Conservation (phyloP, 2,797 vertebrate genomes). For the Alcedo quadribrachys region DNA sequence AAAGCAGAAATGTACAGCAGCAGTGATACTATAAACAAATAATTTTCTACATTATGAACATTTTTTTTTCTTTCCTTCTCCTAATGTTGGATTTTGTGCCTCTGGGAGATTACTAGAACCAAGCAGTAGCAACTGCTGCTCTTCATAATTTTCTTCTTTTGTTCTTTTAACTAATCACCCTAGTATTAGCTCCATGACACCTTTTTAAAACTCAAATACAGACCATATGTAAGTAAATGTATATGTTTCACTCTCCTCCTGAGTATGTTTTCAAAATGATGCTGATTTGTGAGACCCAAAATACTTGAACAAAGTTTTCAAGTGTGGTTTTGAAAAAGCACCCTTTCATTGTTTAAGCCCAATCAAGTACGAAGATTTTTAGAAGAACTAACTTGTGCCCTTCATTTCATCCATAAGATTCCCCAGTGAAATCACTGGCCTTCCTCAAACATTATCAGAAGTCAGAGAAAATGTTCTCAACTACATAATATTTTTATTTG, state of each 20-base stretch:
- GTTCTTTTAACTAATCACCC: background rate
- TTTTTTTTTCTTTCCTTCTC: slow-evolving; percentile 8
- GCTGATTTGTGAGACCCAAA: background rate
- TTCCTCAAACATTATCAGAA: background rate
- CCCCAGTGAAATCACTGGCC: slow-evolving; percentile 54
- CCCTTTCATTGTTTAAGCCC: slow-evolving; percentile 65
- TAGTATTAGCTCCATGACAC: slow-evolving; percentile 8
- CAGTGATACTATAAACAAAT: slow-evolving; percentile 22
- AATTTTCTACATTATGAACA: slow-evolving; percentile 62
- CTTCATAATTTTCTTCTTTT: slow-evolving; percentile 1
- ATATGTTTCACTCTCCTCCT: background rate
- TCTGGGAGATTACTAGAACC: background rate
- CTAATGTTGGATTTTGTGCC: background rate
- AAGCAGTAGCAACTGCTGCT: background rate
- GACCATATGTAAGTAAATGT: background rate
- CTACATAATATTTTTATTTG: background rate
- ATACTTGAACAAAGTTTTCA: background rate
- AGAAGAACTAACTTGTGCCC: background rate
- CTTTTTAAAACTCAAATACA: background rate
- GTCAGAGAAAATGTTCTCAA: background rate
- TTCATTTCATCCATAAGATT: slow-evolving; percentile 54
- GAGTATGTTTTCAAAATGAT: background rate
- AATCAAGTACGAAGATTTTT: slow-evolving; percentile 59
- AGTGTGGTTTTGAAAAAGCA: slow-evolving; percentile 29
- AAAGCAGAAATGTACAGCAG: background rate